A percentile compares a stretch with the other conserved stretches of the same genome.
Evolutionary conservation across 2,797 vertebrate genomes (phyloP).

Genomic region (Sylvia borin): DNA sequence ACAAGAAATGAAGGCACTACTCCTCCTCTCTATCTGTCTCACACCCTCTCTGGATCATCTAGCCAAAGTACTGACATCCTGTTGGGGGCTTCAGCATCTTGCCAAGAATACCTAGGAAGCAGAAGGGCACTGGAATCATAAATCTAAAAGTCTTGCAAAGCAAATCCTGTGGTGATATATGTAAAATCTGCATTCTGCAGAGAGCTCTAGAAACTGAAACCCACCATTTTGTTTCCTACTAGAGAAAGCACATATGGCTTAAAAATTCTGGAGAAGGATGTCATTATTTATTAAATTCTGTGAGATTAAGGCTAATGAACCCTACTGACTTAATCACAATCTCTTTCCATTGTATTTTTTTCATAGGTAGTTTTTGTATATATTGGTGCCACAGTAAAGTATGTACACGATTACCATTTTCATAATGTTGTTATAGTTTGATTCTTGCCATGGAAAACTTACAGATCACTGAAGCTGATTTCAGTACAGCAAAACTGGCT

Average conservation of each 20-base stretch:
- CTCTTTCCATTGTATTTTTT: neutral
- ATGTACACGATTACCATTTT: neutral
- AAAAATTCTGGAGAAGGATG: neutral
- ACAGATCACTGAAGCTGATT: neutral
- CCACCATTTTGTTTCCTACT: neutral
- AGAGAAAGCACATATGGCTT: neutral
- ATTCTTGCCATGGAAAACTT: neutral
- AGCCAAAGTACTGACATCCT: slow-evolving; percentile 28
- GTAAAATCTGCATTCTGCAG: neutral
- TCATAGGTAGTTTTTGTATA: neutral
- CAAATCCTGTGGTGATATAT: neutral
- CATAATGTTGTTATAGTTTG: neutral
- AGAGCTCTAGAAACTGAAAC: neutral
- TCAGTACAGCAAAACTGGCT: neutral
- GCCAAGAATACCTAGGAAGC: slow-evolving; percentile 48
- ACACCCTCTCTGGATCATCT: slow-evolving; percentile 30
- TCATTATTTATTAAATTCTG: neutral
- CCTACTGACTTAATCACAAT: neutral
- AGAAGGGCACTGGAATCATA: slow-evolving; percentile 18
- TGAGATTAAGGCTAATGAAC: neutral
- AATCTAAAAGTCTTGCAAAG: slow-evolving; percentile 7
- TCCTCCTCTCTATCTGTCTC: slow-evolving; percentile 53
- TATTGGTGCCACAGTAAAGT: neutral
- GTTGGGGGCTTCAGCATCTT: neutral
- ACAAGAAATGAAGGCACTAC: neutral